Evolutionary conservation across 2,113 vertebrate genomes (phyloP), one percentile per base, ranked within the genome.

Genomic region (Gymnarchus niloticus): DNA sequence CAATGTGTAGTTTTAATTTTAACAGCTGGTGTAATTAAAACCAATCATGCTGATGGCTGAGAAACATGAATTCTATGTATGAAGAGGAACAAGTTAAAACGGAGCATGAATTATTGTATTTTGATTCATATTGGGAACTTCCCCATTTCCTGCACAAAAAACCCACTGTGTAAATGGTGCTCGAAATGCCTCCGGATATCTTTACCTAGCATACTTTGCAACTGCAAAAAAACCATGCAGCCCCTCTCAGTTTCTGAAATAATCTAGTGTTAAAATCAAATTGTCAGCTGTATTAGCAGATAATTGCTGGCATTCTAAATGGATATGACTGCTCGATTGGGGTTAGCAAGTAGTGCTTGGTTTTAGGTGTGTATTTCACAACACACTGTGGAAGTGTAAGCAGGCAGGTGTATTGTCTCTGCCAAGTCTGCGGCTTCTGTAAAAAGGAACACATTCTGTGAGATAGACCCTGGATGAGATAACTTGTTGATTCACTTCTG

Each of bases 11-110:
- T 78, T 46, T 48, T 19, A 17, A 37, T 73, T 73, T 73, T 73
- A 73, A 73, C 65, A 73, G 65, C 65, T 73, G 65, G 65, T 73
- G 28, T 73, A 73, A 73, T 73, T 73, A 73, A 73, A 73, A 12
- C 14, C 33, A 73, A 41, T 41, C 65, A 41, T 33, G 12, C 65
- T 41, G 33, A 73, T 33, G 14, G 33, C 28, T 73, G 61, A 69
- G 12, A 69, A 14, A 69, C 6, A 33, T 41, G 33, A 73, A 73
- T 33, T 37, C 33, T 17, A 41, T 73, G 33, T 73, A 73, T 73
- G 33, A 73, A 41, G 65, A 73, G 65, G 33, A 37, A 41, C 28
- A 41, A 73, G 65, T 73, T 73, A 73, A 19, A 73, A 41, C 65
- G 5, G 33, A 41, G 41, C 41, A 37, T 41, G 41, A 73, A 37